Evolutionary conservation across 92 coral and sea anemone genomes (phyloP).

Genomic region (Palythoa grandiflora): DNA sequence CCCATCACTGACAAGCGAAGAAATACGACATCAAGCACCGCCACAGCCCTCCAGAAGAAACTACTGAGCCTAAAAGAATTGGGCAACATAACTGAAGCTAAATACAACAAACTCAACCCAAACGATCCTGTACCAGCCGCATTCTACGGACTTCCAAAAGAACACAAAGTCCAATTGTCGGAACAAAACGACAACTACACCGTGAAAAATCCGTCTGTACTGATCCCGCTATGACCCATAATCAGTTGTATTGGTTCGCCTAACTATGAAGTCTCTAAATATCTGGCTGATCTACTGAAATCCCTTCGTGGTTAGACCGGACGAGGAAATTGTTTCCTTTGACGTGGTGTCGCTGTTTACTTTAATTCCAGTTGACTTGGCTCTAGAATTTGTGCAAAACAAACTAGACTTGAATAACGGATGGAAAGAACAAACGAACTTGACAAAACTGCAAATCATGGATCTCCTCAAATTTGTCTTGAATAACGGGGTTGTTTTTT

Average conservation of each 20-base stretch:
- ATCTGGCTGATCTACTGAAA: constrained; percentile 13
- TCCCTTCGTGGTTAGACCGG: neutral
- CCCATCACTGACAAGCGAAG: constrained; percentile 4
- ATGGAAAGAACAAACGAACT: too few species aligned
- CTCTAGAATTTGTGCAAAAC: neutral
- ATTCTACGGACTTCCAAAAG: constrained; percentile 31
- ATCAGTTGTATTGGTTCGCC: constrained; percentile 33
- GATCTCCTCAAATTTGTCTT: too few species aligned
- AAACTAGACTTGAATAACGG: too few species aligned
- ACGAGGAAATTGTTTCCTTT: constrained; percentile 3
- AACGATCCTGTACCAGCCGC: neutral
- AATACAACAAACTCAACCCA: constrained; percentile 20
- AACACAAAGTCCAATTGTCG: constrained; percentile 8
- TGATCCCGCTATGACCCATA: constrained; percentile 28
- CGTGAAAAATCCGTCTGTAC: neutral
- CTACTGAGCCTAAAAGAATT: neutral
- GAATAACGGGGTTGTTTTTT: too few species aligned
- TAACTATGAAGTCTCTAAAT: constrained; percentile 13
- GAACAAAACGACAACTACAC: constrained; percentile 16
- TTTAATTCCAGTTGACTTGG: neutral
- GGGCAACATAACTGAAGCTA: neutral
- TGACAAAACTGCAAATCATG: too few species aligned
- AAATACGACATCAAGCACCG: constrained; percentile 1
- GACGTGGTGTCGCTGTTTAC: neutral
- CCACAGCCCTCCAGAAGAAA: neutral